Base-by-base conservation (phyloP, 2,797 vertebrate genomes). In the Eupleurogrammus muticus region DNA sequence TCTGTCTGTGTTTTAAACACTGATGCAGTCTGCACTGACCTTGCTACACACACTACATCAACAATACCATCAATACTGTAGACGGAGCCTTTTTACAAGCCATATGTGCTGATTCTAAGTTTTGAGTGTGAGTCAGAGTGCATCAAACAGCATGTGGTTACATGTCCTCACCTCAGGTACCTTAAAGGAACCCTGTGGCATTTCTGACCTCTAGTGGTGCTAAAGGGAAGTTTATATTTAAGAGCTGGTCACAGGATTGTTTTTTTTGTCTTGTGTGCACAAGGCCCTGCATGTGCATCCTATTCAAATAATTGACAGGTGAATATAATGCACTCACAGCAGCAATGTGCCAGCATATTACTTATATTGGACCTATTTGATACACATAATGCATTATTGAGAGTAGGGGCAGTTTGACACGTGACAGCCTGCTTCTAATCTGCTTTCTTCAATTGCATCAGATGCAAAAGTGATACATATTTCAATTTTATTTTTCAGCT, bases 1-100 rank as follows among this genome's bases (percentile, higher is more conserved):
- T 23, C 21, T 10, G 9, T 34, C 21, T 61, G 51, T 65, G 56
- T 73, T 77, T 75, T 36, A 75, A 73, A 71, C 53, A 50, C 19
- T 36, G 42, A 19, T 50, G 20, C 61, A 58, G 36, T 74, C 59
- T 52, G n/a, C 40, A 34, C 19, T 47, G 16, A 28, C 46, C 36
- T n/a, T 17, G 32, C 42, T 24, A 58, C 35, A 79, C 38, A 57
- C 59, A 53, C n/a, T 54, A 47, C 32, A n/a, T 65, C 16, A 36
- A 61, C 14, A 58, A 34, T 40, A 58, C 1, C 0, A 5, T 47
- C 14, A 16, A 32, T 14, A 32, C 12, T 11, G 28, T 6, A 28
- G 28, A 19, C 1, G 11, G 5, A 34, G 1, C 9, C 16, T 5
- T 47, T 20, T 20, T 3, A 42, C 3, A 16, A 28, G 24, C 34